Evolutionary conservation across 2,797 vertebrate genomes (phyloP).

Genomic region (Poeciliopsis presidionis): DNA sequence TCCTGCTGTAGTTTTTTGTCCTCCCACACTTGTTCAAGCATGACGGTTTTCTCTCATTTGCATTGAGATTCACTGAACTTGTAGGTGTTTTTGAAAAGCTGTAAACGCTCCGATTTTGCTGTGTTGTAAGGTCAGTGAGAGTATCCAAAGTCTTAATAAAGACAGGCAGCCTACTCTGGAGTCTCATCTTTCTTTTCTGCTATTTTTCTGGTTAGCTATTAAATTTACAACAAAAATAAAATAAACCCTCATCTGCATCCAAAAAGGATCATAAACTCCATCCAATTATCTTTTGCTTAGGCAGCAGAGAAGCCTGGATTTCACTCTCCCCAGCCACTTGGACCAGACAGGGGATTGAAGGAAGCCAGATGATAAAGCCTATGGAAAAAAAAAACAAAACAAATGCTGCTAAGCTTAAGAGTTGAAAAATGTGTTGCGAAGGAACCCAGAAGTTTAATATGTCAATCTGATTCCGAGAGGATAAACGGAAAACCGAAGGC

Average conservation of each 20-base stretch:
- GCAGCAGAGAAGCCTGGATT: background rate
- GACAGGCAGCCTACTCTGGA: slow-evolving; percentile 59
- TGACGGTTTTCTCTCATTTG: slow-evolving; percentile 49
- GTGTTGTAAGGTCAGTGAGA: slow-evolving; percentile 62
- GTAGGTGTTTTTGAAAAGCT: slow-evolving; percentile 57
- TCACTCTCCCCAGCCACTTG: background rate
- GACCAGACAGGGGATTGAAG: background rate
- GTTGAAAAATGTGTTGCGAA: background rate
- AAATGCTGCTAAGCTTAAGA: background rate
- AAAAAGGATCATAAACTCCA: background rate
- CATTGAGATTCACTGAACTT: slow-evolving; percentile 48
- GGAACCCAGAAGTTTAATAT: background rate
- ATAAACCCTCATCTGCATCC: background rate
- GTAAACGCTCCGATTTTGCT: slow-evolving; percentile 74
- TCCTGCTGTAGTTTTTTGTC: slow-evolving; percentile 19
- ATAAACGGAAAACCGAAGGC: background rate
- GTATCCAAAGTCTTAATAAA: slow-evolving; percentile 75
- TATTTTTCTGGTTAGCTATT: background rate
- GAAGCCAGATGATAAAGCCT: background rate
- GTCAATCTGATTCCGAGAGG: background rate
- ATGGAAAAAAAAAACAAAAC: background rate
- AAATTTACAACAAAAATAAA: background rate
- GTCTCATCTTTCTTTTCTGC: slow-evolving; percentile 34
- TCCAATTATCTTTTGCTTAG: background rate
- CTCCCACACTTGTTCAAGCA: slow-evolving; percentile 50